phyloP scores from a whole-genome alignment of 2,113 vertebrate species.

The Rana temporaria region DNA sequence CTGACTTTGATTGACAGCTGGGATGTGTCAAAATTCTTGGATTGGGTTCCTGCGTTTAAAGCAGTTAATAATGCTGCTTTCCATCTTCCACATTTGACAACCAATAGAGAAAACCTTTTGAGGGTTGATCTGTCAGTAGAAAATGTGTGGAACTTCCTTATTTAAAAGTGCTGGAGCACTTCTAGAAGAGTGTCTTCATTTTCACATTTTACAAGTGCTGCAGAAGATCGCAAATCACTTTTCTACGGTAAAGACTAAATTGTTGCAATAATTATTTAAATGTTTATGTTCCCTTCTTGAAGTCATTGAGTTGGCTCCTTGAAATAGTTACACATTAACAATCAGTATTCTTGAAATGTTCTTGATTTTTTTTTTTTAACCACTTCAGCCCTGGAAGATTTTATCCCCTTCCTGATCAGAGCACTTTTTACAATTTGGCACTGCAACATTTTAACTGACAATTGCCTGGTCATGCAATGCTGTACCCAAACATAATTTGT shows the following conservation, averaged over 20 bases:
- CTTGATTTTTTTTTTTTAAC: no score
- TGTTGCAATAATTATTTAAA: neutral
- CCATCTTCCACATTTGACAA: conserved; percentile 68
- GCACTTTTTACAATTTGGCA: no score
- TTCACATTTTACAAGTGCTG: conserved; percentile 29
- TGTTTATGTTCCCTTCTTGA: no score
- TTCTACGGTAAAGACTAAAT: neutral
- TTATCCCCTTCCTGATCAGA: no score
- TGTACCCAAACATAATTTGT: no score
- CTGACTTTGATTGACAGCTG: no score
- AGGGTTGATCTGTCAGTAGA: conserved; percentile 69
- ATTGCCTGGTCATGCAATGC: no score
- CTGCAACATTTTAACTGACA: no score
- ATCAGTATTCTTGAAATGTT: no score
- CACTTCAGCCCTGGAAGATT: no score
- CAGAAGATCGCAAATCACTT: neutral
- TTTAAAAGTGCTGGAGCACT: conserved; percentile 67
- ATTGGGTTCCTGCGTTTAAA: conserved; percentile 63
- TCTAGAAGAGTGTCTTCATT: conserved; percentile 64
- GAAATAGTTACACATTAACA: no score
- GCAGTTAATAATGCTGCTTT: conserved; percentile 68
- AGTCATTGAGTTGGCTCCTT: no score
- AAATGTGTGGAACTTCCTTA: conserved; percentile 79
- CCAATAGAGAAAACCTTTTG: conserved; percentile 69
- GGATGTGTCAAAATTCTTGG: conserved; percentile 62